These are phyloP conservation scores for Drosophila orena DNA, from an alignment of 1,140 invertebrate genomes.

Conservation along the genomic window DNA sequence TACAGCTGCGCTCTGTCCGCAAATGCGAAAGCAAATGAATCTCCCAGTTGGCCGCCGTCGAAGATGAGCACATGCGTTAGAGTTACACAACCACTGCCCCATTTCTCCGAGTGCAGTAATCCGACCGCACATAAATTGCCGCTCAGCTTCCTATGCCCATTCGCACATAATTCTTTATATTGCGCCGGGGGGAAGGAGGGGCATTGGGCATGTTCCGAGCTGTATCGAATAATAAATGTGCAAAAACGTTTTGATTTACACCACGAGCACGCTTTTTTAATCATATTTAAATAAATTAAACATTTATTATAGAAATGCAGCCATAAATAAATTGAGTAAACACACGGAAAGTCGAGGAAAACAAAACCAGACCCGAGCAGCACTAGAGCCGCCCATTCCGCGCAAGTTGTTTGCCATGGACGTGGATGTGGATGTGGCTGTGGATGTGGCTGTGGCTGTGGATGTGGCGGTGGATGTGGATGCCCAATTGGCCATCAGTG, in stretches of 20 bases:
- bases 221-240: constrained; percentile 62
- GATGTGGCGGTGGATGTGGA: constrained; percentile 16
- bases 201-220: too few species aligned
- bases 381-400: neutral
- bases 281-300: constrained; percentile 81
- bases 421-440: constrained; percentile 13
- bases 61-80: constrained; percentile 61
- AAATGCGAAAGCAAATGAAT: constrained; percentile 46
- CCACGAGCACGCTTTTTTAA: constrained; percentile 61
- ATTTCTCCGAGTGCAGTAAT: constrained; percentile 66
- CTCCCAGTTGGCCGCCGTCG: constrained; percentile 28
- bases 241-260: constrained; percentile 75
- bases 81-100: constrained; percentile 52
- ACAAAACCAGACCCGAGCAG: constrained; percentile 13
- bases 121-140: constrained; percentile 77
- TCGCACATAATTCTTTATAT: constrained; percentile 59
- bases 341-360: constrained; percentile 30
- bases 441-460: neutral
- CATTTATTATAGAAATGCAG: constrained; percentile 73
- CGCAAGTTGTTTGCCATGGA: constrained; percentile 10
- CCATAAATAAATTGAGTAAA: constrained; percentile 77
- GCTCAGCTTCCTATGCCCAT: constrained; percentile 42
- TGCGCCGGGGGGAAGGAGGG: too few species aligned
- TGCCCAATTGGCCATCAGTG: constrained; percentile 36
- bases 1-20: neutral